These are phyloP conservation scores for Perizoma affinitatum DNA, from an alignment of 2,888 invertebrate genomes.

Conservation along the genomic window DNA sequence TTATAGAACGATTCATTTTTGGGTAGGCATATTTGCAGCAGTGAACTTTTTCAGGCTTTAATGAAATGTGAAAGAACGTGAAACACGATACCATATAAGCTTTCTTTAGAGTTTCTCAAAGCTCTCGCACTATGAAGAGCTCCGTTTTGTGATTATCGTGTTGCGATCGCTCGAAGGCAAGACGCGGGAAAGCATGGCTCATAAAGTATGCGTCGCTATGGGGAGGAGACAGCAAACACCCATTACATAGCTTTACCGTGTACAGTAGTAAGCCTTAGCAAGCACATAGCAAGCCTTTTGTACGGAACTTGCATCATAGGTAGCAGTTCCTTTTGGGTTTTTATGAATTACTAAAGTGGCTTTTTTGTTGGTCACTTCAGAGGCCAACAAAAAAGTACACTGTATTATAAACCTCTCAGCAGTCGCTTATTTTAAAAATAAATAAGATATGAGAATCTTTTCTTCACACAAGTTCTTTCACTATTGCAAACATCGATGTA, in stretches of 20 bases:
- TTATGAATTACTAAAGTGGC: constrained; percentile 18
- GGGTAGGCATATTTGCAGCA: no score
- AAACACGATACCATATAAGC: no score
- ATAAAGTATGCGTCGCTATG: constrained; percentile 53
- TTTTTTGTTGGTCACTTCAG: constrained; percentile 11
- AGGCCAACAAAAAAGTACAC: no score
- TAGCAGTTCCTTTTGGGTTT: constrained; percentile 22
- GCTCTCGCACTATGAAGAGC: constrained; percentile 45
- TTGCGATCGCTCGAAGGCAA: constrained; percentile 59
- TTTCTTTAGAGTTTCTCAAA: not conserved
- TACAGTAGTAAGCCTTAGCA: constrained; percentile 18
- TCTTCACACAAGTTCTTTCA: no score
- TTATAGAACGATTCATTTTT: no score
- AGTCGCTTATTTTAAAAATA: no score
- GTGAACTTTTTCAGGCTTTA: no score
- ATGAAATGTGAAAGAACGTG: no score
- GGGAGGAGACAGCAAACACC: constrained; percentile 54
- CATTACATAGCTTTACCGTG: constrained; percentile 42
- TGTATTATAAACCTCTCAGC: no score
- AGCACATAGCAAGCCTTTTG: constrained; percentile 23
- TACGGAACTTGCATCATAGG: constrained; percentile 22
- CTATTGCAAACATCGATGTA: no score
- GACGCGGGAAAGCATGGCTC: constrained; percentile 49
- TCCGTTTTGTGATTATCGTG: constrained; percentile 65
- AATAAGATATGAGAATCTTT: no score